A percentile compares a stretch with the other conserved stretches of the same genome.
Evolutionary conservation across 2,797 vertebrate species (phyloP).

Genomic region (Ptychadena robeensis): DNA sequence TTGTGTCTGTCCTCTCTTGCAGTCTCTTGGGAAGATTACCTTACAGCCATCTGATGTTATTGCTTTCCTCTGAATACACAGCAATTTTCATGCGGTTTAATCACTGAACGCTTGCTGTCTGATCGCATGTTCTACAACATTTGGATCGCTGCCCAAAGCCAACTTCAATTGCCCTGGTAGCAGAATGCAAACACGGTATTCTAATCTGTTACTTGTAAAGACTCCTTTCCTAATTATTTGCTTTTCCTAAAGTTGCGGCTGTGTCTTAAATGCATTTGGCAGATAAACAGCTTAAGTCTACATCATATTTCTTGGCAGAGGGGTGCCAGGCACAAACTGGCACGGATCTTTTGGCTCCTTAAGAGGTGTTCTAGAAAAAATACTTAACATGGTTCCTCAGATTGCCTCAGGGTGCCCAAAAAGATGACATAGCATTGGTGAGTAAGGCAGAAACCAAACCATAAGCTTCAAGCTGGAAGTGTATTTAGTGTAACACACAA

Average conservation of each 20-base stretch:
- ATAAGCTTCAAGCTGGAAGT: too few relatives aligned
- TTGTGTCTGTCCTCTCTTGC: not conserved
- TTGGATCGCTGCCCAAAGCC: conserved; percentile 22
- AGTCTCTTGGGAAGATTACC: conserved; percentile 17
- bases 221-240: conserved; percentile 18
- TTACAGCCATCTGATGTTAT: conserved; percentile 4
- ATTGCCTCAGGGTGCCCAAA: not conserved
- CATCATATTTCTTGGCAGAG: not conserved
- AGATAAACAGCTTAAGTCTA: not conserved
- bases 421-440: too few relatives aligned
- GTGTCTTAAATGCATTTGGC: not conserved
- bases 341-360: not conserved
- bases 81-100: conserved; percentile 1
- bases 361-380: not conserved
- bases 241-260: conserved; percentile 6
- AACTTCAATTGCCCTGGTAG: not conserved
- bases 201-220: conserved; percentile 20
- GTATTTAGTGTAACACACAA: too few relatives aligned
- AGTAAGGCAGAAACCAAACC: too few relatives aligned
- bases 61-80: not conserved
- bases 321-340: not conserved
- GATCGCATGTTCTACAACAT: not conserved
- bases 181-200: conserved; percentile 9
- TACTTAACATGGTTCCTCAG: not conserved
- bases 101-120: not conserved